Conservation (phyloP, 2,797 vertebrate species). For the Bradypodion ventrale region DNA sequence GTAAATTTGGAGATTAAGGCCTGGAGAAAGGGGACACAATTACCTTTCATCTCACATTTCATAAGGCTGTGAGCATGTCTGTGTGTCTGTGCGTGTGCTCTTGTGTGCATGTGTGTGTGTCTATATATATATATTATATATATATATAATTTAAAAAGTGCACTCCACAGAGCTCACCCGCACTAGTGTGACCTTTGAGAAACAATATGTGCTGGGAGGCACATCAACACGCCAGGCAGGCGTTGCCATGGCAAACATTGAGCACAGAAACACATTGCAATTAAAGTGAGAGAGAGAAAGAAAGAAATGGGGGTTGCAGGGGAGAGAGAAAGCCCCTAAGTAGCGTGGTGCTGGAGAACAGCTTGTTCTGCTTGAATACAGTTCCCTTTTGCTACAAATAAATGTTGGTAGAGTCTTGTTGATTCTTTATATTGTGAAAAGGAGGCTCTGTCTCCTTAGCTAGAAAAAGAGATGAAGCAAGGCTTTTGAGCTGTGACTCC, state of each 20-base stretch:
- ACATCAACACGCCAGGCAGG: slow-evolving; percentile 48
- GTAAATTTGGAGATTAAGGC: not conserved
- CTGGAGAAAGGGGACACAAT: not conserved
- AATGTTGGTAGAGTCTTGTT: not conserved
- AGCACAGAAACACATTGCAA: slow-evolving; percentile 50
- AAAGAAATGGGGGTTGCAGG: no score
- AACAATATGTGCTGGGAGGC: slow-evolving; percentile 56
- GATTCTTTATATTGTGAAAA: not conserved
- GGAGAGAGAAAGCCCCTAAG: slow-evolving; percentile 1
- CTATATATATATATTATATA: no score
- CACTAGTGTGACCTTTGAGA: slow-evolving; percentile 63
- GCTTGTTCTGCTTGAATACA: fast-evolving
- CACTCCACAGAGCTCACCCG: slow-evolving; percentile 45
- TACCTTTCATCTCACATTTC: slow-evolving; percentile 29
- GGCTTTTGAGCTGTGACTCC: not conserved
- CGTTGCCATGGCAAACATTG: slow-evolving; percentile 69
- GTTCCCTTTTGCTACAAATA: not conserved
- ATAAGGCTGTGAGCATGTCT: not conserved
- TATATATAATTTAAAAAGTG: not conserved
- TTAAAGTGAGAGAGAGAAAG: not conserved
- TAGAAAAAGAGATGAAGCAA: not conserved
- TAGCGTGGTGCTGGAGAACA: not conserved
- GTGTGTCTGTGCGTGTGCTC: no score
- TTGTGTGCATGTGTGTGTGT: not conserved
- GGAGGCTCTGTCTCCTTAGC: no score